Percentiles rank a stretch among this genome's conserved stretches.
These are phyloP conservation scores for Agonopterix alstromeriana DNA, from an alignment of 2,888 invertebrate species.

Conservation along the genomic window DNA sequence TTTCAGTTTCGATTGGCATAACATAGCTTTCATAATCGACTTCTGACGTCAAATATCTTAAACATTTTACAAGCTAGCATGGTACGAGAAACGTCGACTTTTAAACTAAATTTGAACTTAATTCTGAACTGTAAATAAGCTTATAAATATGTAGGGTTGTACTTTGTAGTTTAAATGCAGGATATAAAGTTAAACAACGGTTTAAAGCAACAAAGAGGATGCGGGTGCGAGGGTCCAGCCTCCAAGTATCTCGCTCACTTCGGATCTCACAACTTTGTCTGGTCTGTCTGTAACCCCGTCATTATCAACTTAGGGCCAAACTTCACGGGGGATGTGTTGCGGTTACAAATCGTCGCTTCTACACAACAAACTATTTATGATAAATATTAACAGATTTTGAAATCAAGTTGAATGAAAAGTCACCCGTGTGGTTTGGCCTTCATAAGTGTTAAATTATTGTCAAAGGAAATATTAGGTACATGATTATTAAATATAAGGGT, in stretches of 20 bases:
- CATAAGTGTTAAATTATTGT: background rate
- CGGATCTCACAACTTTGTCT: conserved; percentile 44
- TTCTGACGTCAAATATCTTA: conserved; percentile 25
- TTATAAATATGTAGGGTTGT: conserved; percentile 12
- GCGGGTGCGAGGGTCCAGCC: conserved; percentile 64
- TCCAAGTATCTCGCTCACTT: conserved; percentile 67
- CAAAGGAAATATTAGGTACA: background rate
- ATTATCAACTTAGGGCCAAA: conserved; percentile 20
- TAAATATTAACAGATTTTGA: too few species aligned
- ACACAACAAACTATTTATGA: too few species aligned
- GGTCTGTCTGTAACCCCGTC: conserved; percentile 47
- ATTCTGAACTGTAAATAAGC: conserved; percentile 2
- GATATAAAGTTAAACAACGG: conserved; percentile 47
- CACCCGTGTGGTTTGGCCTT: too few species aligned
- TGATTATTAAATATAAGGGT: too few species aligned
- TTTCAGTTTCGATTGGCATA: conserved; percentile 30
- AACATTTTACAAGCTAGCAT: conserved; percentile 5
- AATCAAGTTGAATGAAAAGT: too few species aligned
- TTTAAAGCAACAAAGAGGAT: conserved; percentile 55
- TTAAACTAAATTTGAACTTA: conserved; percentile 1
- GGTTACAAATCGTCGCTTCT: too few species aligned
- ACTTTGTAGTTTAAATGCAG: conserved; percentile 56
- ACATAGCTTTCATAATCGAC: conserved; percentile 13
- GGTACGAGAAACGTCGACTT: conserved; percentile 1
- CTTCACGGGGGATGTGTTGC: background rate